These are phyloP conservation scores for Ridgeia piscesae DNA, from an alignment of 1,140 invertebrate genomes.

Conservation along the genomic window DNA sequence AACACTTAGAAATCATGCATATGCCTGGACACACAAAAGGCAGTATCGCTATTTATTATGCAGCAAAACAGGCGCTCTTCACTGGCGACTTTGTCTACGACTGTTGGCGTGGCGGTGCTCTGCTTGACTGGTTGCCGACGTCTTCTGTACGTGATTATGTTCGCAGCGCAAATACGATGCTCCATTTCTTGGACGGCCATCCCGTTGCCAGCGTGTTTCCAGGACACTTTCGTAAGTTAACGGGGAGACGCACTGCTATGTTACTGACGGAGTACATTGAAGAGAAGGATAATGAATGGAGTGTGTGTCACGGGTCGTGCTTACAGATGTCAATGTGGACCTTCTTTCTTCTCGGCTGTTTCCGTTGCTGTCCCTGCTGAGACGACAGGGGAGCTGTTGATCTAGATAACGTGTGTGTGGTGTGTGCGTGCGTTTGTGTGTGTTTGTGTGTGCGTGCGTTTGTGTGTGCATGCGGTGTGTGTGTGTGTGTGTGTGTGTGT, in stretches of 20 bases:
- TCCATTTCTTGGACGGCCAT: conserved; percentile 5
- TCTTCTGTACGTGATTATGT: conserved; percentile 22
- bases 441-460: too few species aligned
- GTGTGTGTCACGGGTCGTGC: not conserved
- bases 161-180: conserved; percentile 15
- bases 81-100: conserved; percentile 28
- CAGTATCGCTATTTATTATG: conserved; percentile 24
- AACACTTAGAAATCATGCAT: conserved; percentile 23
- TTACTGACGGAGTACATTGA: conserved; percentile 20
- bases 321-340: not conserved
- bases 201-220: conserved; percentile 12
- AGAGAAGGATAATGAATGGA: not conserved
- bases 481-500: too few species aligned
- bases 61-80: conserved; percentile 6
- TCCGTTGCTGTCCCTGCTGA: conserved; percentile 20
- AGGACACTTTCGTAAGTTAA: conserved; percentile 9
- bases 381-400: too few species aligned
- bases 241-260: not conserved
- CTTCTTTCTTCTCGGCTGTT: conserved; percentile 24
- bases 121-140: conserved; percentile 27
- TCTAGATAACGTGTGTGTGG: too few species aligned
- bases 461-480: too few species aligned
- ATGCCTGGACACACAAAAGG: conserved; percentile 27
- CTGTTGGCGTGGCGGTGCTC: conserved; percentile 16
- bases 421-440: too few species aligned